Percentiles rank a stretch among this genome's conserved stretches.
Evolutionary conservation across 1,140 invertebrate genomes (phyloP).

Genomic region (Ladona fulva): DNA sequence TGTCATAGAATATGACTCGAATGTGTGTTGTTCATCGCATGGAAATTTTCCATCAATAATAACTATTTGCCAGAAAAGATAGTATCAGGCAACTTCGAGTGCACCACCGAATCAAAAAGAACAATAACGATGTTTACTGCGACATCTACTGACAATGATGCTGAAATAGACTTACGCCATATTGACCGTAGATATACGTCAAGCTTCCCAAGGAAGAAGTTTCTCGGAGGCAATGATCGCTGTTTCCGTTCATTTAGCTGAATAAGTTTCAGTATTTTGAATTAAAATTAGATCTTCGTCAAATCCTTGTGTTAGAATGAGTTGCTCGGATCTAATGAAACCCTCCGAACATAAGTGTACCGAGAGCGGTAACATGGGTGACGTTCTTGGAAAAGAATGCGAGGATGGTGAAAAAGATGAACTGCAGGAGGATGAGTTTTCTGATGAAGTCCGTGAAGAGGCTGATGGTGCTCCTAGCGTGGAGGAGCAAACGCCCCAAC

Average conservation of each 20-base stretch:
- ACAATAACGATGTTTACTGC: not conserved
- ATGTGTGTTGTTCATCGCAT: too few relatives aligned
- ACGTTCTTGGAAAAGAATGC: conserved; percentile 32
- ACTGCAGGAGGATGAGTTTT: conserved; percentile 16
- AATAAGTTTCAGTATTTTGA: conserved; percentile 27
- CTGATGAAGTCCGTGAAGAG: conserved; percentile 22
- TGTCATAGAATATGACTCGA: too few relatives aligned
- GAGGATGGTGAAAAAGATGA: conserved; percentile 26
- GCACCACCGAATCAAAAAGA: not conserved
- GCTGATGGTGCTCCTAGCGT: conserved; percentile 21
- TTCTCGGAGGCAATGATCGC: not conserved
- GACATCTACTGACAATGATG: not conserved
- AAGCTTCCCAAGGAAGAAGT: not conserved
- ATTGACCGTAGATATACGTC: conserved; percentile 6
- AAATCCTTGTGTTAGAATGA: conserved; percentile 23
- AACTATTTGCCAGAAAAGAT: too few relatives aligned
- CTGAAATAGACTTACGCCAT: conserved; percentile 10
- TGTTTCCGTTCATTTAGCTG: conserved; percentile 22
- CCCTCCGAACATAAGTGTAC: conserved; percentile 23
- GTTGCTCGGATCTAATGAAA: conserved; percentile 26
- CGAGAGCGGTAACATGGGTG: conserved; percentile 30
- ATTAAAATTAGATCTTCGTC: conserved; percentile 19
- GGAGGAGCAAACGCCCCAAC: conserved; percentile 19
- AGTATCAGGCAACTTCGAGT: too few relatives aligned
- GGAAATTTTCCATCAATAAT: too few relatives aligned